Base-by-base conservation (phyloP, 2,888 invertebrate genomes). In the Caenorhabditis doughertyi region DNA sequence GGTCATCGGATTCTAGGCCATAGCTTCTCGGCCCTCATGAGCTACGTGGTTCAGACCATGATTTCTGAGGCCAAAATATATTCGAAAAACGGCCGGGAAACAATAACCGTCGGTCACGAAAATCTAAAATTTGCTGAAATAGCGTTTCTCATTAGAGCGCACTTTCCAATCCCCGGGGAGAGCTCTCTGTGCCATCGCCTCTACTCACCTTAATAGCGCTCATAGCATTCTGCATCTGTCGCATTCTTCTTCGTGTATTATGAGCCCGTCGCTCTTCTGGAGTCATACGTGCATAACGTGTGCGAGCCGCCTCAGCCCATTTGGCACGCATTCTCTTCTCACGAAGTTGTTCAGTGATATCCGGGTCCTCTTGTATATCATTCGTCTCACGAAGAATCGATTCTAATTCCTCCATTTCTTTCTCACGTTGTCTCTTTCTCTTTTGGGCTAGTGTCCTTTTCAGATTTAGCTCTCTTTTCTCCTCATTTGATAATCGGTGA, bases 291-390 rank as follows among this genome's bases (percentile, higher is more conserved):
- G 85, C 87, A 47, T 85, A 87, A 13, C 91, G 83, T 8, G 88
- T 84, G 7, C 91, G 84, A 0, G 91, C 91, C n/a, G 91, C 91
- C 74, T 91, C 91, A 2, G 91, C 91, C 91, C 91, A 91, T 64
- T 89, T 88, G 21, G 91, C 91, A 16, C 91, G 84, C 89, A 91
- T 89, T 42, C 90, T 70, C 64, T 90, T 91, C 81, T 91, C 91
- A 0, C 90, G 82, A 32, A 91, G 79, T 68, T 91, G 91, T 53
- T 91, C 91, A 8, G 89, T 90, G 39, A 91, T 88, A 55, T 91
- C 90, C 7, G 91, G 91, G 79, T 91, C 91, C 62, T 91, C 91
- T 67, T 89, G 79, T 58, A 91, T 91, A 65, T 91, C 91, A 58
- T 90, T 90, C 21, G 87, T 89, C 73, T 88, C 85, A 8, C 91